Evolutionary conservation across 2,113 vertebrate genomes (phyloP).

Genomic region (Pelusios castaneus): DNA sequence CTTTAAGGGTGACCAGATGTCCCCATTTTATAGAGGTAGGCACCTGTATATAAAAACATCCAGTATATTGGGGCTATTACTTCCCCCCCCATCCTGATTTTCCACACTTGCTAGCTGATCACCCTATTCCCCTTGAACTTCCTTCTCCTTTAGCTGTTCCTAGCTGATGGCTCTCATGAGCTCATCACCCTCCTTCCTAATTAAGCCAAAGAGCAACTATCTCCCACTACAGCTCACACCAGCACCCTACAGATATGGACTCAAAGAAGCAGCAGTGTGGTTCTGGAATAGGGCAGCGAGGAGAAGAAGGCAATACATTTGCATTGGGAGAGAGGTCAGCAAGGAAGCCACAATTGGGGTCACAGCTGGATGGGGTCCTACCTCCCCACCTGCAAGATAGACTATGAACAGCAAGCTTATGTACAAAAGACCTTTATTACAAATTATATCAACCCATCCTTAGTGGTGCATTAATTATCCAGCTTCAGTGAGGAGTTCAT

Average conservation of each 20-base stretch:
- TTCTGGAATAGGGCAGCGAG: neutral
- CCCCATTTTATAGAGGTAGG: too few relatives aligned
- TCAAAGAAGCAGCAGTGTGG: neutral
- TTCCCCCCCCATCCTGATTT: too few relatives aligned
- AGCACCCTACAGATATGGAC: neutral
- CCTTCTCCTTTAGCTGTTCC: neutral
- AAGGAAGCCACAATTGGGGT: neutral
- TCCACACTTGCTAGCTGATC: too few relatives aligned
- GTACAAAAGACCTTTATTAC: conserved; percentile 50
- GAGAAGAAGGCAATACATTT: neutral
- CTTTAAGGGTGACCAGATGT: too few relatives aligned
- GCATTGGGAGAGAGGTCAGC: neutral
- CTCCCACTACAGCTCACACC: neutral
- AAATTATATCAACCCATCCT: neutral
- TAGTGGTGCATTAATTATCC: neutral
- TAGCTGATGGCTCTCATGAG: neutral
- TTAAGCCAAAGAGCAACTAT: neutral
- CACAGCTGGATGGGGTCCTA: neutral
- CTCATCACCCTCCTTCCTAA: neutral
- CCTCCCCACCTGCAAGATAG: neutral
- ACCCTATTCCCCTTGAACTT: neutral
- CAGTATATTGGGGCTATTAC: too few relatives aligned
- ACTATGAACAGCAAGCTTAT: fast-evolving
- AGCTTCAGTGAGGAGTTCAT: neutral
- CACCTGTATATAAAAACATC: too few relatives aligned